phyloP scores from a whole-genome alignment of 2,113 vertebrate species.

The Bujurquina vittata region DNA sequence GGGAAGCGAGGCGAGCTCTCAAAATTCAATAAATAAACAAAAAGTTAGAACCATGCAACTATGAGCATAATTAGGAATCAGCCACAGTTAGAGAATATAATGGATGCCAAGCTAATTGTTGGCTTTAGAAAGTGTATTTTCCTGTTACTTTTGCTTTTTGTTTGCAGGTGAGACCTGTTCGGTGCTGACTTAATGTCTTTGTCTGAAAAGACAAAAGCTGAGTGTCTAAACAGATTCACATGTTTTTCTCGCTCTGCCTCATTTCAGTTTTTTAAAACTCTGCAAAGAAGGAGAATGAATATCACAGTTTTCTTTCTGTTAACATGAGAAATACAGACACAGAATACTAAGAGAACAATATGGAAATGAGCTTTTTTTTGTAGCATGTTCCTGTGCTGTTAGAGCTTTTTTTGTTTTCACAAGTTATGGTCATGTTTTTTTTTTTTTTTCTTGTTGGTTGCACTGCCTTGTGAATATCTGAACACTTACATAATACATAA shows the following conservation, averaged over 20 bases:
- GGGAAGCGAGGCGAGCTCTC: neutral
- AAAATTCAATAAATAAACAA: slow-evolving; percentile 37
- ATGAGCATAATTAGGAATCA: slow-evolving; percentile 7
- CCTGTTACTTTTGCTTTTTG: neutral
- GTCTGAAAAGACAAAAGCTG: neutral
- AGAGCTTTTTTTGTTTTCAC: neutral
- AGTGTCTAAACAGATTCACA: neutral
- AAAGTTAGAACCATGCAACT: slow-evolving; percentile 4
- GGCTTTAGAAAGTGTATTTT: neutral
- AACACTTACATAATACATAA: neutral
- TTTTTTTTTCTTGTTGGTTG: neutral
- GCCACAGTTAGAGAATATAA: slow-evolving; percentile 8
- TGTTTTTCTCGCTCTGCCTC: neutral
- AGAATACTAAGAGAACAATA: neutral
- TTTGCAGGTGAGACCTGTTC: neutral
- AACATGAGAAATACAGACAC: neutral
- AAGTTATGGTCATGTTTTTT: neutral
- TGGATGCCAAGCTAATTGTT: neutral
- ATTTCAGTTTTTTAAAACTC: neutral
- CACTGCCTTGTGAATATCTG: neutral
- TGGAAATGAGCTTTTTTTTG: neutral
- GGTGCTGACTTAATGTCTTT: neutral
- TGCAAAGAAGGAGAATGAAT: neutral
- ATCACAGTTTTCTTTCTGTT: neutral
- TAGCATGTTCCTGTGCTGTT: neutral